A percentile compares a stretch with the other conserved stretches of the same genome.
phyloP scores from a whole-genome alignment of 2,888 invertebrate species.

The Uloborus plumipes region DNA sequence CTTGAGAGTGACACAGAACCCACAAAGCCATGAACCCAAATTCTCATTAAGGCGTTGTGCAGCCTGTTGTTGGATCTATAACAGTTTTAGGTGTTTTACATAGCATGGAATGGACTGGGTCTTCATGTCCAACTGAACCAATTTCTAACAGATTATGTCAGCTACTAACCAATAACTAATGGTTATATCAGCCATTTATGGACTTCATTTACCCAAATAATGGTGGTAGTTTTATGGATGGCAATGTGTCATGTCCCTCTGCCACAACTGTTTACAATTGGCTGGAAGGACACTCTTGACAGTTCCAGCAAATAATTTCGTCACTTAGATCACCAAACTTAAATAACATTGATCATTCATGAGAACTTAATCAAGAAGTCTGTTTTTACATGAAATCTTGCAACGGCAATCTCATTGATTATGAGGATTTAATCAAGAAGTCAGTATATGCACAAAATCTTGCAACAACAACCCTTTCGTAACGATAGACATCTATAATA shows the following conservation, averaged over 20 bases:
- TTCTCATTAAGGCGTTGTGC: not conserved
- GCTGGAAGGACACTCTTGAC: not conserved
- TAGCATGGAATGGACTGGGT: not conserved
- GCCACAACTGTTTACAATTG: not conserved
- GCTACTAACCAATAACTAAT: too few relatives aligned
- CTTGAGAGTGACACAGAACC: not conserved
- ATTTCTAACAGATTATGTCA: not conserved
- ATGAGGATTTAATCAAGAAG: too few relatives aligned
- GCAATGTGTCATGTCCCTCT: not conserved
- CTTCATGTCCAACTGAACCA: not conserved
- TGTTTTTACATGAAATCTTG: too few relatives aligned
- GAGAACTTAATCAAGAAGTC: too few relatives aligned
- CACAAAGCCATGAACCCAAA: not conserved
- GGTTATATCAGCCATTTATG: not conserved
- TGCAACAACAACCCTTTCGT: too few relatives aligned
- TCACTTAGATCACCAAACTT: too few relatives aligned
- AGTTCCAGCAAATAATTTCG: not conserved
- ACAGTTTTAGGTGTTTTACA: not conserved
- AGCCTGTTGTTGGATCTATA: too few relatives aligned
- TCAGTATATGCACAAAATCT: too few relatives aligned
- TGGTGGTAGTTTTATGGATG: slow-evolving; percentile 9
- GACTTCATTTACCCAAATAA: slow-evolving; percentile 1
- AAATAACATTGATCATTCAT: too few relatives aligned
- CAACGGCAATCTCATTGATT: too few relatives aligned
- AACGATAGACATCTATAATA: too few relatives aligned